Percentiles rank a stretch among this genome's conserved stretches.
Conservation (phyloP, 2,113 vertebrate species). For the Lanius ludovicianus region DNA sequence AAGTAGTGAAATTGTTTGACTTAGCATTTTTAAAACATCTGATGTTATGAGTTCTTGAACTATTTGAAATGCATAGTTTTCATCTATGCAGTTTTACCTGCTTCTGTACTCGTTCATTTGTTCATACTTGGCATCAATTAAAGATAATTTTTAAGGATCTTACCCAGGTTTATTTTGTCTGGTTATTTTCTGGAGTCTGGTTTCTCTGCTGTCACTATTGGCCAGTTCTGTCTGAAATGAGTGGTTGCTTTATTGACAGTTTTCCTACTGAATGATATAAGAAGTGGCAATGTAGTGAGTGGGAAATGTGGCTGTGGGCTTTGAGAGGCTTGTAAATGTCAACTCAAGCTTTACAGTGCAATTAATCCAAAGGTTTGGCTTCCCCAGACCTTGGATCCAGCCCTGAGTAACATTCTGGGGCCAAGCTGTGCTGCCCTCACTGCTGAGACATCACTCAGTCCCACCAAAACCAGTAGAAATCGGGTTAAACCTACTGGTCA, state of each 20-base stretch:
- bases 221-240: background rate
- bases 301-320: background rate
- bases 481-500: background rate
- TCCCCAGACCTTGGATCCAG: background rate
- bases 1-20: slow-evolving; percentile 53
- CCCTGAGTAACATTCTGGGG: background rate
- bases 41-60: slow-evolving; percentile 77
- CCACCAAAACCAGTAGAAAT: background rate
- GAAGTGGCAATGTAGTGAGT: background rate
- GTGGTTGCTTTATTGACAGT: background rate
- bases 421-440: background rate
- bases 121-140: slow-evolving; percentile 88
- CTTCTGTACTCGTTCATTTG: slow-evolving; percentile 88
- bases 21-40: slow-evolving; percentile 64
- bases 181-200: slow-evolving; percentile 71
- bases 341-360: background rate
- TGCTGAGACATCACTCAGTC: background rate
- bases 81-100: slow-evolving; percentile 89
- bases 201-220: slow-evolving; percentile 4
- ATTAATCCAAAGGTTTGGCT: background rate
- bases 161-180: slow-evolving; percentile 67
- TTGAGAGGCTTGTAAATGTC: background rate
- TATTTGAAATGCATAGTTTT: slow-evolving; percentile 88
- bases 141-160: slow-evolving; percentile 92
- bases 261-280: background rate